Evolutionary conservation across 2,797 vertebrate genomes (phyloP).

Genomic region (Trichosurus vulpecula): DNA sequence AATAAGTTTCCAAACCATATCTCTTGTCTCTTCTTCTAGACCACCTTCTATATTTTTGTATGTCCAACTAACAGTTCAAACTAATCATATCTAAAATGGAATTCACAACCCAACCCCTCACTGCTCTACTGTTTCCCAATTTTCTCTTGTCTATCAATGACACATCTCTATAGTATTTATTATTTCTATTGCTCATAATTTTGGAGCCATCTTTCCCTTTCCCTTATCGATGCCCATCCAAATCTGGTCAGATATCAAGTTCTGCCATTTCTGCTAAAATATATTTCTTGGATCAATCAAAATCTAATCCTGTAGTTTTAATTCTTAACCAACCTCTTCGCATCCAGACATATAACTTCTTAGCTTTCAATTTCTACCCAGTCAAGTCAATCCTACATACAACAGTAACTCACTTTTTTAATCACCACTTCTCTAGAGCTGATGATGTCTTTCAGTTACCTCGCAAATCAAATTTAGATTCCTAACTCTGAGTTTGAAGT

Average conservation of each 20-base stretch:
- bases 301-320: not conserved
- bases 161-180: not conserved
- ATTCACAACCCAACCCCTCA: not conserved
- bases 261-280: not conserved
- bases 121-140: not conserved
- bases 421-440: not conserved
- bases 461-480: not conserved
- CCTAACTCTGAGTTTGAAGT: not conserved
- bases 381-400: not conserved
- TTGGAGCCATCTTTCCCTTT: not conserved
- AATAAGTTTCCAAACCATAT: conserved; percentile 24
- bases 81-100: not conserved
- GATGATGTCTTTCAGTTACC: not conserved
- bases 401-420: not conserved
- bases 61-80: not conserved
- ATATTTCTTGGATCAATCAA: not conserved
- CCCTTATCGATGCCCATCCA: not conserved
- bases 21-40: not conserved
- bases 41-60: not conserved
- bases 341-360: not conserved
- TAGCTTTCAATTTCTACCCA: not conserved
- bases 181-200: not conserved
- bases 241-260: not conserved
- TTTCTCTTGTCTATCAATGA: not conserved
- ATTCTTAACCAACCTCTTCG: not conserved